Evolutionary conservation across 2,797 vertebrate species (phyloP), one percentile per base, ranked within the genome.

Genomic region (Amblyopsis hoosieri): DNA sequence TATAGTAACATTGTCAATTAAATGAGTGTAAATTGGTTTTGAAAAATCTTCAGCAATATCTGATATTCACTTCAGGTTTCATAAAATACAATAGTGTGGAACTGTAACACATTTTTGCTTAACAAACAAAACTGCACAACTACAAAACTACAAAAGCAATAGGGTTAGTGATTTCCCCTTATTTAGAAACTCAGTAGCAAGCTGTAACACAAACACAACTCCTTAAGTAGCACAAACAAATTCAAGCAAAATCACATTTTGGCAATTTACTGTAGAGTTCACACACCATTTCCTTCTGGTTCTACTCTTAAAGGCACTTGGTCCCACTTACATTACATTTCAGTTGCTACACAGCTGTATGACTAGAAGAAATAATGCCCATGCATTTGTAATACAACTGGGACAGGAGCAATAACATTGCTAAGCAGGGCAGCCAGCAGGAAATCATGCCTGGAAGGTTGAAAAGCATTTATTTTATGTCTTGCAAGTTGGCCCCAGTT

Each of bases 1-100:
- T 45, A 54, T 71, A 71, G 50, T 71, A 71, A 83, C 45, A 1
- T 69, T 78, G 69, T 66, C 67, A 72, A 75, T 82, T 72, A 66
- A 78, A 80, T 29, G n/a, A 51, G n/a, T 23, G 42, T 60, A 83
- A 69, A 80, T 71, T 63, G 57, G 66, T 57, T 65, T 78, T 68
- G 79, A 67, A 17, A 47, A 57, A 59, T 46, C 49, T 59, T 62
- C 45, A 54, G 52, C 51, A 57, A 17, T 8, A 45, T 60, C 19
- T 42, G 69, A 61, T 17, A 57, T 19, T 48, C 13, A 45, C 49
- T 63, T 55, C 6, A 48, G 9, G 37, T 42, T 42, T 42, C 31
- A 29, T 59, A 12, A 11, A 29, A 8, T 23, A 29, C 5, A 31
- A 48, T 23, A 23, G 12, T 19, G 45, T 62, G 23, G 57, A 54